Conservation (phyloP, 92 coral and sea anemone species). For the Umimayanthus kanabou region DNA sequence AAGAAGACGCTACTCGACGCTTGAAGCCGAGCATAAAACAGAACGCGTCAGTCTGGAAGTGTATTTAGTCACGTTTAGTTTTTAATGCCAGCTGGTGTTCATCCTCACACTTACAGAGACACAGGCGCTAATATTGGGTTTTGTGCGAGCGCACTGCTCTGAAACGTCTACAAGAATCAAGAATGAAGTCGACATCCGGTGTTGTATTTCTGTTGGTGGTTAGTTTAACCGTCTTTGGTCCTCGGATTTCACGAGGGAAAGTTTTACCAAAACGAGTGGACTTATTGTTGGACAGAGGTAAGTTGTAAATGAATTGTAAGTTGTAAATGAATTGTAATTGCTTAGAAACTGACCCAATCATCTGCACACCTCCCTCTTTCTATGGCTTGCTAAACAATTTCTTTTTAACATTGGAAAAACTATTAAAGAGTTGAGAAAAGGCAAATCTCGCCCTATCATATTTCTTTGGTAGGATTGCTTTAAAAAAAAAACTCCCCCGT, state of each 20-base stretch:
- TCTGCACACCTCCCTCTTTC: too few species aligned
- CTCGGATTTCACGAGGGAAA: not conserved
- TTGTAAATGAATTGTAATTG: not conserved
- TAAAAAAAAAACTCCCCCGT: too few species aligned
- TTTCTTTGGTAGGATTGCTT: too few species aligned
- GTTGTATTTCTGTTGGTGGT: not conserved
- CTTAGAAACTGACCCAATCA: not conserved
- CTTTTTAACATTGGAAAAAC: too few species aligned
- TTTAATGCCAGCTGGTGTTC: not conserved
- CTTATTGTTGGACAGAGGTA: not conserved
- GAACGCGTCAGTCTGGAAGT: not conserved
- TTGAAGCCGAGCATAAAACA: not conserved
- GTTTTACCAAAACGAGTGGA: not conserved
- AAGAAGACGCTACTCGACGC: not conserved
- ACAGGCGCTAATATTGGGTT: not conserved
- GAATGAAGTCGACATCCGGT: not conserved
- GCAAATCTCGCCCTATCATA: too few species aligned
- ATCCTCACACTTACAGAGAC: not conserved
- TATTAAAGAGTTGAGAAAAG: too few species aligned
- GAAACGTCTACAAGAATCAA: not conserved
- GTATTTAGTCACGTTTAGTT: not conserved
- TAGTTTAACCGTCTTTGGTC: not conserved
- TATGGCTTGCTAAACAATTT: too few species aligned
- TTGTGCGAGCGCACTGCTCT: not conserved
- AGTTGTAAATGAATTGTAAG: not conserved